phyloP scores from a whole-genome alignment of 1,140 invertebrate species.

The Neuroterus valhalla region DNA sequence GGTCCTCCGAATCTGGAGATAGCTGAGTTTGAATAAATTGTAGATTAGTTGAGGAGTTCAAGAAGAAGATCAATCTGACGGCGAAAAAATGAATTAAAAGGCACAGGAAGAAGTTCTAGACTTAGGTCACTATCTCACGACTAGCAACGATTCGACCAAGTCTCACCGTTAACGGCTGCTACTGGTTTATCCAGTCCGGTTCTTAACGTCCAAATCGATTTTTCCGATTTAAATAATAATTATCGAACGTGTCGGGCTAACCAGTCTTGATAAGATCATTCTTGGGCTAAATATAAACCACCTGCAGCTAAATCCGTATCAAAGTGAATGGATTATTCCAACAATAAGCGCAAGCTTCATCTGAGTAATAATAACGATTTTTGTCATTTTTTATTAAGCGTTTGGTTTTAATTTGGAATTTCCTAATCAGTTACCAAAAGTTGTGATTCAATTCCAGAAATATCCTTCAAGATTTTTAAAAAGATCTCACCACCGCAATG shows the following conservation, averaged over 20 bases:
- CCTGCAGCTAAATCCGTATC: slow-evolving; percentile 64
- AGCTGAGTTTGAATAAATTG: not conserved
- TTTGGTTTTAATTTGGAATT: too few relatives aligned
- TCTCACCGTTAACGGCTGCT: slow-evolving; percentile 57
- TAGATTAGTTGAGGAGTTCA: not conserved
- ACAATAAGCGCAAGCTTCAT: not conserved
- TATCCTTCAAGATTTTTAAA: too few relatives aligned
- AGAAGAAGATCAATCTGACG: not conserved
- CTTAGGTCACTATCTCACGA: slow-evolving; percentile 45
- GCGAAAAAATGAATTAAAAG: slow-evolving; percentile 24
- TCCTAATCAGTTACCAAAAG: too few relatives aligned
- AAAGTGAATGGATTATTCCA: slow-evolving; percentile 56
- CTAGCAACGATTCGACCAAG: slow-evolving; percentile 45
- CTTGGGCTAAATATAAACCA: slow-evolving; percentile 64
- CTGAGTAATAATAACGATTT: too few relatives aligned
- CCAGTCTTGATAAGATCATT: slow-evolving; percentile 70
- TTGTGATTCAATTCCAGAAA: too few relatives aligned
- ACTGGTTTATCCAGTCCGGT: slow-evolving; percentile 62
- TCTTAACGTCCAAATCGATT: slow-evolving; percentile 62
- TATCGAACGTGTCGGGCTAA: slow-evolving; percentile 63
- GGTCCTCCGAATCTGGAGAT: too few relatives aligned
- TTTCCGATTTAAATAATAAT: slow-evolving; percentile 64
- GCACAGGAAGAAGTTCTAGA: slow-evolving; percentile 39
- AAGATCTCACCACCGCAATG: too few relatives aligned
- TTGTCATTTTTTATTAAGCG: too few relatives aligned